These are phyloP conservation scores for Beris morrisii DNA, from an alignment of 2,888 invertebrate species.

Conservation along the genomic window DNA sequence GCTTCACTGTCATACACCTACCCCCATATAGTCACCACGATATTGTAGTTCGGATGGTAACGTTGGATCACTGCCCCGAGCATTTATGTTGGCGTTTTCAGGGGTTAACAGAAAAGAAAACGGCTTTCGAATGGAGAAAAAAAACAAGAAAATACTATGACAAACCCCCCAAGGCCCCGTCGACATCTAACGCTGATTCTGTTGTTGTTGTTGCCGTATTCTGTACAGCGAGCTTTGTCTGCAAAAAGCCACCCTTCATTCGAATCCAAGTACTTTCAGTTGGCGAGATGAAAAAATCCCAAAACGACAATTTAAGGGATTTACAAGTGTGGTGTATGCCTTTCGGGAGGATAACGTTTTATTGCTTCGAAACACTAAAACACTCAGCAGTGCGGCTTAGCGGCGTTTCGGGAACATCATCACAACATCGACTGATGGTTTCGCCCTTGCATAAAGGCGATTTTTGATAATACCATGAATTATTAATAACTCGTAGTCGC, in stretches of 20 bases:
- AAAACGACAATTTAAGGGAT: slow-evolving; percentile 26
- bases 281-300: slow-evolving; percentile 24
- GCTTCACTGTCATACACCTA: too few species aligned
- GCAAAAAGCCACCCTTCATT: background rate
- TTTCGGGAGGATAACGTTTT: slow-evolving; percentile 19
- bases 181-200: too few species aligned
- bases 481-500: too few species aligned
- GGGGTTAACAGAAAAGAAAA: slow-evolving; percentile 21
- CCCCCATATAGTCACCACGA: background rate
- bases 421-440: too few species aligned
- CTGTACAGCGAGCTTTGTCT: too few species aligned
- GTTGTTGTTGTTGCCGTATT: too few species aligned
- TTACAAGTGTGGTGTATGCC: slow-evolving; percentile 21
- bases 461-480: too few species aligned
- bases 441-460: too few species aligned
- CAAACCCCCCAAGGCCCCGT: too few species aligned
- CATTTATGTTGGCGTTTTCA: slow-evolving; percentile 16
- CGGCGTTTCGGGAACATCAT: too few species aligned
- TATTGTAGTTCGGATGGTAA: slow-evolving; percentile 16
- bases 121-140: background rate
- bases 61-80: slow-evolving; percentile 21
- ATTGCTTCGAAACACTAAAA: slow-evolving; percentile 16
- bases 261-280: background rate
- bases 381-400: slow-evolving; percentile 3
- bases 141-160: background rate